Conservation (phyloP, 2,797 vertebrate genomes). For the Acanthis flammea region DNA sequence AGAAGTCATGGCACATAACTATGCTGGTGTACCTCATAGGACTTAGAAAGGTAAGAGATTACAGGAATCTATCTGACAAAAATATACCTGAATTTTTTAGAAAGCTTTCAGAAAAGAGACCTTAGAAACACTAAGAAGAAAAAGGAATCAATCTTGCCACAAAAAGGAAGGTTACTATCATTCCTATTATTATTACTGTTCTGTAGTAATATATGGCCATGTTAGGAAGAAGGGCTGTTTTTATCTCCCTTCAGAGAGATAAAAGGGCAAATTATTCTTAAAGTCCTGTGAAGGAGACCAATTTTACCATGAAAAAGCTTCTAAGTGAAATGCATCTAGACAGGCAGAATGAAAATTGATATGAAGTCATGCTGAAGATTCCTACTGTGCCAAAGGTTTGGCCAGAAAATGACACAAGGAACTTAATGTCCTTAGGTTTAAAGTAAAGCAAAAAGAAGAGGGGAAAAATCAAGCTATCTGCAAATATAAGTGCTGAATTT, state of each 20-base stretch:
- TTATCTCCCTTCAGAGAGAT: background rate
- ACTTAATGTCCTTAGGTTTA: background rate
- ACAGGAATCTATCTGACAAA: background rate
- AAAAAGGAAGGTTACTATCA: background rate
- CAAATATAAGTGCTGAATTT: background rate
- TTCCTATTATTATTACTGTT: background rate
- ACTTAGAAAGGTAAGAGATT: background rate
- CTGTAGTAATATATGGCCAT: background rate
- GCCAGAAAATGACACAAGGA: background rate
- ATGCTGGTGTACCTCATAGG: background rate
- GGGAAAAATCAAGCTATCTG: background rate
- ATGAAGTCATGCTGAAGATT: background rate
- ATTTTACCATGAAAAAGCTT: background rate
- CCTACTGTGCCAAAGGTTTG: rapidly evolving
- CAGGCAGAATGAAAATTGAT: background rate
- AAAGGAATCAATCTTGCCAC: background rate
- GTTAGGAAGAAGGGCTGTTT: rapidly evolving
- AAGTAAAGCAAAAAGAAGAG: background rate
- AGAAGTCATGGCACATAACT: background rate
- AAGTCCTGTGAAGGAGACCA: background rate
- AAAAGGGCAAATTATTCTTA: background rate
- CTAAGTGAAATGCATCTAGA: background rate
- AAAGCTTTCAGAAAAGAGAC: background rate
- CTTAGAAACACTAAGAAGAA: background rate
- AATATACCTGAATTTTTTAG: background rate